Evolutionary conservation across 2,797 vertebrate species (phyloP), one percentile per base, ranked within the genome.

Genomic region (Adrianichthys oophorus): DNA sequence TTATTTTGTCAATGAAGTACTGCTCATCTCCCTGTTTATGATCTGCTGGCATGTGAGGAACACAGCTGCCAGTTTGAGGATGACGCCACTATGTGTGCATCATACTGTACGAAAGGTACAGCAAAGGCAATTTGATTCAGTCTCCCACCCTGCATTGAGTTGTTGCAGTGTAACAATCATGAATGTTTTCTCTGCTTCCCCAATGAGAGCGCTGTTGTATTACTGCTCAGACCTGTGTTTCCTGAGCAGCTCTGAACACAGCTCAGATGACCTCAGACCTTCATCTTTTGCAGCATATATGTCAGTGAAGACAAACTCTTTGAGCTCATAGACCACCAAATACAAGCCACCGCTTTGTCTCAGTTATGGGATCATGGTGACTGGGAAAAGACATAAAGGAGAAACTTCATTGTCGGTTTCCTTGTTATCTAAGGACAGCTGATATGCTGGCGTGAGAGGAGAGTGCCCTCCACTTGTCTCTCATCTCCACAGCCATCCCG

Each of bases 131-230:
- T 59, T 19, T 19, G 79, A 83, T 47, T 56, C 64, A 15, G 47
- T 73, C 65, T 83, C 74, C 62, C 41, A 66, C 68, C 73, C 70
- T 82, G 78, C 84, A 82, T 82, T 78, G 42, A 76, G 79, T 80
- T 83, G 72, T 85, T 74, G 80, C 79, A 48, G 69, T 83, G 76
- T 86, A 78, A 82, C 81, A 78, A 78, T 82, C 80, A 77, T 78
- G 62, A 82, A 80, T 76, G 69, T 68, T 74, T 82, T 56, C 73
- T 56, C 52, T 80, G 53, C 71, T 62, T 14, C 41, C 53, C 58
- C 65, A 59, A 58, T 69, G 45, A 45, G 68, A 60, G 54, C 80
- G 32, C 64, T 41, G 62, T 68, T 70, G 59, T 70, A 40, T 78
- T 63, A 56, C 66, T 47, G 46, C 74, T 74, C 79, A 76, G 70